Conservation (phyloP, 1,140 invertebrate genomes). For the Diorhabda elongata region DNA sequence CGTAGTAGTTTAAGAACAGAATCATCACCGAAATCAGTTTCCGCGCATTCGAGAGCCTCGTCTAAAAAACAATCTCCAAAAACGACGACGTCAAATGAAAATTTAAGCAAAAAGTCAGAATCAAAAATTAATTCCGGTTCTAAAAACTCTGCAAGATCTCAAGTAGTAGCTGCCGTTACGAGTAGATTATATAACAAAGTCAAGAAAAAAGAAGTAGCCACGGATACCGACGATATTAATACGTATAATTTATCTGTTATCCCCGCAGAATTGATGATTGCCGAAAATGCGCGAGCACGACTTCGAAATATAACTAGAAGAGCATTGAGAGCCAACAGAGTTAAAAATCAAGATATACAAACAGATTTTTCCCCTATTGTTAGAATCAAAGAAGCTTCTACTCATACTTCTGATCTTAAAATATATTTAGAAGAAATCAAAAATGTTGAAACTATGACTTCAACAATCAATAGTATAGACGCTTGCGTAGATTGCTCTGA, state of each 20-base stretch:
- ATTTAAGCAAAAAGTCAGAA: constrained; percentile 20
- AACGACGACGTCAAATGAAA: constrained; percentile 19
- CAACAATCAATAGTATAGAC: constrained; percentile 41
- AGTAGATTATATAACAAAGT: constrained; percentile 59
- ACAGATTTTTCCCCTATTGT: constrained; percentile 51
- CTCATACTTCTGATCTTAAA: constrained; percentile 53
- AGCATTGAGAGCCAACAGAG: constrained; percentile 54
- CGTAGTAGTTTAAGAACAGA: constrained; percentile 22
- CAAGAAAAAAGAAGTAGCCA: constrained; percentile 55
- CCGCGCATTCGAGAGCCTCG: constrained; percentile 19
- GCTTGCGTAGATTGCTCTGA: constrained; percentile 44
- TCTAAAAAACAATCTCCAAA: constrained; percentile 22
- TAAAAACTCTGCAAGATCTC: constrained; percentile 48
- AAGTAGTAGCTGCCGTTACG: constrained; percentile 66
- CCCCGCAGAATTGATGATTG: constrained; percentile 52
- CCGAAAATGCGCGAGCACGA: constrained; percentile 53
- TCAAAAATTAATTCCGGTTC: constrained; percentile 32
- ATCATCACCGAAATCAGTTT: constrained; percentile 26
- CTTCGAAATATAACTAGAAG: constrained; percentile 55
- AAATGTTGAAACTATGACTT: constrained; percentile 35
- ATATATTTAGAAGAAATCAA: constrained; percentile 42
- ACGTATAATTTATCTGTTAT: constrained; percentile 46
- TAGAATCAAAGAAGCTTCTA: constrained; percentile 55
- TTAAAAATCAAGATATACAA: constrained; percentile 57
- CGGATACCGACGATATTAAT: constrained; percentile 46